Conservation (phyloP, 2,797 vertebrate species). For the Catostomus latipinnis region DNA sequence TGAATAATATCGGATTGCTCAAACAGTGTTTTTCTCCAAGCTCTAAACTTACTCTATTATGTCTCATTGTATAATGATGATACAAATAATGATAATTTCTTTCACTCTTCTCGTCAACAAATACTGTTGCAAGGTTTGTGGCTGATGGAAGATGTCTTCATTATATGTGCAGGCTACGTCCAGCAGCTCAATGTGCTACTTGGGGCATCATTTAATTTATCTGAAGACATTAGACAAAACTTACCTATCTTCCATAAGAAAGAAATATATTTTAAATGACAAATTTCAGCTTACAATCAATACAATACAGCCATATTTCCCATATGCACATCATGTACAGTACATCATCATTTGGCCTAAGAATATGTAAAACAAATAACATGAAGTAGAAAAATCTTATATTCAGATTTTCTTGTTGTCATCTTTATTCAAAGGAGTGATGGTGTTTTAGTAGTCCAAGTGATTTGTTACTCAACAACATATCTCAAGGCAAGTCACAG, state of each 20-base stretch:
- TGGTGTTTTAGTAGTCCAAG: no score
- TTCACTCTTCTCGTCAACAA: not conserved
- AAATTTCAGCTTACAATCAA: slow-evolving; percentile 8
- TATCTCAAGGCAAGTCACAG: not conserved
- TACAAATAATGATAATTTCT: not conserved
- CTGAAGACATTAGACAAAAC: slow-evolving; percentile 5
- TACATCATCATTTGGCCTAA: not conserved
- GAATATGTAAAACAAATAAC: not conserved
- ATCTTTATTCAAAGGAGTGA: no score
- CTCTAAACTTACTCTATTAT: not conserved
- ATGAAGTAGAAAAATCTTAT: not conserved
- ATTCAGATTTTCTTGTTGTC: no score
- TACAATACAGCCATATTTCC: not conserved
- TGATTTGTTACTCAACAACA: not conserved
- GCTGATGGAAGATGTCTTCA: slow-evolving; percentile 24
- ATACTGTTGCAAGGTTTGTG: not conserved
- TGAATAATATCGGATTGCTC: not conserved
- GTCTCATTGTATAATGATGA: not conserved
- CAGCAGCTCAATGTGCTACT: not conserved
- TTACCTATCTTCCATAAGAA: slow-evolving; percentile 6
- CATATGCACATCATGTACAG: not conserved
- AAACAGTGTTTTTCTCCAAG: not conserved
- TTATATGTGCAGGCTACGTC: not conserved
- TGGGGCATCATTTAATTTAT: not conserved
- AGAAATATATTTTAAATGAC: not conserved